These are phyloP conservation scores for Halictus ligatus DNA, from an alignment of 2,888 invertebrate genomes.

Conservation along the genomic window DNA sequence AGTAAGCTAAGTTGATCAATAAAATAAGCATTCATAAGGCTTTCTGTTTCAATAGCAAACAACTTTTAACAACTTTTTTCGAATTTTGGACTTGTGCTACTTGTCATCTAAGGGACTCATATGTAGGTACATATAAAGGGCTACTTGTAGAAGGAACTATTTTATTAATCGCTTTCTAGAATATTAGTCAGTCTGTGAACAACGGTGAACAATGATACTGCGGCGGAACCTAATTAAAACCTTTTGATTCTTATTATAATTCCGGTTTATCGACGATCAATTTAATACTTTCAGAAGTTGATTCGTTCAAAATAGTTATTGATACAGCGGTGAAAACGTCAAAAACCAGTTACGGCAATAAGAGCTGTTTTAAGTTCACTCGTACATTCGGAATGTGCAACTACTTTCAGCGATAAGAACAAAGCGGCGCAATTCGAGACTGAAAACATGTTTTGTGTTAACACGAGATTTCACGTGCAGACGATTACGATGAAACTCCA, in stretches of 20 bases:
- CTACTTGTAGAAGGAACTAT: no score
- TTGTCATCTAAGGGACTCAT: no score
- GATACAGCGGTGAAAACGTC: neutral
- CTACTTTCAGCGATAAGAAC: conserved; percentile 21
- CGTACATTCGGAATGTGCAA: neutral
- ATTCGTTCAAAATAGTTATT: neutral
- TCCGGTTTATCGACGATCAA: neutral
- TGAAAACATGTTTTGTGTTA: conserved; percentile 36
- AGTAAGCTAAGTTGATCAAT: no score
- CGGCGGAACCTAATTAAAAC: neutral
- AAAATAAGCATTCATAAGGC: no score
- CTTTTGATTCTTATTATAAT: neutral
- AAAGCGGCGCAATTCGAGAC: conserved; percentile 11
- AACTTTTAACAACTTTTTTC: no score
- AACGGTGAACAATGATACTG: no score
- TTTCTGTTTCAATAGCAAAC: no score
- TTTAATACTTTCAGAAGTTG: neutral
- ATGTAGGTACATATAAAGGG: no score
- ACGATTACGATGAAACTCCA: neutral
- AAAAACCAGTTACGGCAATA: neutral
- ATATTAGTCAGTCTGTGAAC: no score
- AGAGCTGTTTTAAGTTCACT: neutral
- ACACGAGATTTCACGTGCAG: conserved; percentile 16
- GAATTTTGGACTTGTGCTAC: no score
- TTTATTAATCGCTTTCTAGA: no score